A percentile compares a stretch with the other conserved stretches of the same genome.
Conservation (phyloP, 2,113 vertebrate species). For the Neogobius melanostomus region DNA sequence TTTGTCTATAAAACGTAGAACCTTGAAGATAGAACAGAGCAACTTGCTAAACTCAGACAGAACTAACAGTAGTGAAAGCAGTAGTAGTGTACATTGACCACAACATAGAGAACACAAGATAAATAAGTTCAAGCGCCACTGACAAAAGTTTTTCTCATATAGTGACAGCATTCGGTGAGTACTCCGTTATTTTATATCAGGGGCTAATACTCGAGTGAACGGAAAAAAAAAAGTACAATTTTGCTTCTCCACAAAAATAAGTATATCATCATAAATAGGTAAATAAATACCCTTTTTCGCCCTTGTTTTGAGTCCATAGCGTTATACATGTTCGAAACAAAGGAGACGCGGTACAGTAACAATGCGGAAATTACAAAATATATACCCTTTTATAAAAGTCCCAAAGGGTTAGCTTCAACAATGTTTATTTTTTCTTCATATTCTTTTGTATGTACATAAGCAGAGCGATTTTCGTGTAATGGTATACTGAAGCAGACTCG, state of each 20-base stretch:
- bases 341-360: slow-evolving; percentile 54
- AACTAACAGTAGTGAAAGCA: slow-evolving; percentile 57
- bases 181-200: slow-evolving; percentile 35
- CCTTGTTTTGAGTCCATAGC: slow-evolving; percentile 46
- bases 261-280: slow-evolving; percentile 54
- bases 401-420: slow-evolving; percentile 40
- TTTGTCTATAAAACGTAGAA: slow-evolving; percentile 31
- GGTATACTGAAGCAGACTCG: slow-evolving; percentile 25
- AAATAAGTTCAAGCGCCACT: slow-evolving; percentile 64
- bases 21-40: slow-evolving; percentile 47
- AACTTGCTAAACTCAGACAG: slow-evolving; percentile 49
- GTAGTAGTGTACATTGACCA: slow-evolving; percentile 63
- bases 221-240: slow-evolving; percentile 29
- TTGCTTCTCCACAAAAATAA: slow-evolving; percentile 53
- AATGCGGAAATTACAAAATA: slow-evolving; percentile 70
- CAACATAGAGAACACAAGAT: slow-evolving; percentile 73
- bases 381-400: slow-evolving; percentile 62
- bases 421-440: slow-evolving; percentile 34
- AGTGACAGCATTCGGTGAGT: slow-evolving; percentile 47
- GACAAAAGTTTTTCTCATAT: slow-evolving; percentile 56
- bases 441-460: slow-evolving; percentile 64
- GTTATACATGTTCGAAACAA: slow-evolving; percentile 56
- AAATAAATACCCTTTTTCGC: slow-evolving; percentile 54
- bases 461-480: slow-evolving; percentile 52
- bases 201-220: slow-evolving; percentile 43